phyloP scores from a whole-genome alignment of 2,888 invertebrate species.

The Napeogenes sylphis region DNA sequence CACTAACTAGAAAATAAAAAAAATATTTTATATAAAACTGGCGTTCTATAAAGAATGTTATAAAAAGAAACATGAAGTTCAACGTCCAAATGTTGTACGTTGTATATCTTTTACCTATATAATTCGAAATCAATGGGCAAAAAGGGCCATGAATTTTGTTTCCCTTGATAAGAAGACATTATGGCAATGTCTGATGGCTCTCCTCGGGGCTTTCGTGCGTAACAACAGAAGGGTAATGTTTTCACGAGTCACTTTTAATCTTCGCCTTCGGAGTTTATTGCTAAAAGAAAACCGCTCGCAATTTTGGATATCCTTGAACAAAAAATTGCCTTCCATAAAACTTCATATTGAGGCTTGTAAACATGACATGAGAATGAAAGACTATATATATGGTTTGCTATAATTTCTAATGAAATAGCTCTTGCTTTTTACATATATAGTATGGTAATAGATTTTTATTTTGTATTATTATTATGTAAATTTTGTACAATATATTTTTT shows the following conservation, averaged over 20 bases:
- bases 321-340: slow-evolving; percentile 3
- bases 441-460: too few relatives aligned
- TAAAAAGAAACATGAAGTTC: neutral
- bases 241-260: slow-evolving; percentile 55
- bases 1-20: too few relatives aligned
- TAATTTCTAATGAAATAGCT: neutral
- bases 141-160: slow-evolving; percentile 44
- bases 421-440: neutral
- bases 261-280: slow-evolving; percentile 48
- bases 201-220: slow-evolving; percentile 52
- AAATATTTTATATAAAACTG: too few relatives aligned
- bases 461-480: too few relatives aligned
- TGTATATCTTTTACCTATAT: neutral
- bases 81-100: neutral
- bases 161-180: slow-evolving; percentile 64
- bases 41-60: neutral
- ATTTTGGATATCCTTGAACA: slow-evolving; percentile 5
- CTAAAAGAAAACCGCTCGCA: slow-evolving; percentile 17
- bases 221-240: slow-evolving; percentile 47
- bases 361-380: slow-evolving; percentile 3
- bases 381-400: neutral
- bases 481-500: too few relatives aligned
- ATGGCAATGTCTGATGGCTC: slow-evolving; percentile 55
- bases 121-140: slow-evolving; percentile 2
- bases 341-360: slow-evolving; percentile 6